Evolutionary conservation across 2,888 invertebrate species (phyloP), one percentile per base, ranked within the genome.

Genomic region (Polydesmus complanatus): DNA sequence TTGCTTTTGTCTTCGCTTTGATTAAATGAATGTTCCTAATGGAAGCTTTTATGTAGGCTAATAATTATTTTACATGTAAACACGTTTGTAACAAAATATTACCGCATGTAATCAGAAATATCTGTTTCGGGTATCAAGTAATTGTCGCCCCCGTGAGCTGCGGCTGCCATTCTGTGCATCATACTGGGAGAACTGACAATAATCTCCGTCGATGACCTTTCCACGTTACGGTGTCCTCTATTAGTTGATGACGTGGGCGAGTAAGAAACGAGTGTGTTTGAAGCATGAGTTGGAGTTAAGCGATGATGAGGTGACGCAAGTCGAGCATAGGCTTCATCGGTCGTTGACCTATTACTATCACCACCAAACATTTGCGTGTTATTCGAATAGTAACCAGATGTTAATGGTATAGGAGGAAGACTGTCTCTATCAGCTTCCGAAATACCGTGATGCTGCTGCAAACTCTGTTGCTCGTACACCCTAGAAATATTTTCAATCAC

Each of bases 171-270:
- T 21, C 48, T 37, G 23, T 23, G 18, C 60, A 60, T 60, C 47
- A 61, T 22, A n/a, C 21, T 21, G 1, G 56, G 61, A 2, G 60
- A 60, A 51, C 53, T 51, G 50, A 63, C 61, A 11, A 61, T 19
- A 27, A 62, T 63, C 54, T 62, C 63, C 0, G 63, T 60, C 22
- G 63, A 63, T 8, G 63, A 63, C 53, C 60, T 26, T 58, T 63
- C 63, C 23, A 63, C 21, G 11, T 27, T 27, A 37, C 58, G 58
- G 23, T 54, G 59, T 21, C 53, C 50, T 3, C 48, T n/a, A 3
- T 5, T 8, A 8, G 27, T 14, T 5, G 56, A 50, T 21, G 56
- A 25, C 27, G 61, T 25, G 37, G 23, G 51, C 3, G 56, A 51
- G n/a, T n/a, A n/a, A n/a, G n/a, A n/a, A n/a, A n/a, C n/a, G n/a